Evolutionary conservation across 1,140 invertebrate genomes (phyloP).

Genomic region (Drosophila albomicans): DNA sequence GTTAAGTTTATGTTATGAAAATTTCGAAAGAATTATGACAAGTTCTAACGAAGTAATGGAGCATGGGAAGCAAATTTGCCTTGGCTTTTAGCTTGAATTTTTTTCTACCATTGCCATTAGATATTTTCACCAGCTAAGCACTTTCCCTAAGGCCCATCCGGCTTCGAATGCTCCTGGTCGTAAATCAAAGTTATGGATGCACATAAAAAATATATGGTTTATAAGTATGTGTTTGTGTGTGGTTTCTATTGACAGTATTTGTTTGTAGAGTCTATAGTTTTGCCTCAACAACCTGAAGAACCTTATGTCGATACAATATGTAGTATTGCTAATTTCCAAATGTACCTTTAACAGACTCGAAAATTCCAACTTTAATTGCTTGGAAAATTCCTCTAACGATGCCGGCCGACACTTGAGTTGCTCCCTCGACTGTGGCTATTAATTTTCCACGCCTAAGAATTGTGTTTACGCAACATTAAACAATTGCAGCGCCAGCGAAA

Average conservation of each 20-base stretch:
- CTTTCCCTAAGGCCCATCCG: conserved; percentile 36
- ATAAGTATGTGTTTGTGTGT: conserved; percentile 23
- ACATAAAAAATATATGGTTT: conserved; percentile 42
- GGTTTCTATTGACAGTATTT: conserved; percentile 62
- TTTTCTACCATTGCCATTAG: conserved; percentile 12
- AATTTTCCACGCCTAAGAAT: conserved; percentile 73
- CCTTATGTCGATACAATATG: conserved; percentile 5
- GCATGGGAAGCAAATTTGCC: conserved; percentile 4
- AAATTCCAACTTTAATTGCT: conserved; percentile 66
- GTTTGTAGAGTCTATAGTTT: conserved; percentile 1
- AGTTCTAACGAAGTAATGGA: conserved; percentile 33
- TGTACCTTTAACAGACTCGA: conserved; percentile 24
- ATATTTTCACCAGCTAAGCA: conserved; percentile 32
- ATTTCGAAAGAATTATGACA: conserved; percentile 49
- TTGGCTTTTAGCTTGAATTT: conserved; percentile 8
- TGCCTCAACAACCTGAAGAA: background rate
- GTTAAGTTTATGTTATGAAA: conserved; percentile 40
- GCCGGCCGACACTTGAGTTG: conserved; percentile 36
- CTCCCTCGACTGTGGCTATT: conserved; percentile 47
- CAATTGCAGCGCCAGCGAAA: conserved; percentile 71
- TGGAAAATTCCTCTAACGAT: conserved; percentile 64
- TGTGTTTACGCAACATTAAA: conserved; percentile 75
- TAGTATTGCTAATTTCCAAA: conserved; percentile 41
- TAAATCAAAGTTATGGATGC: conserved; percentile 67
- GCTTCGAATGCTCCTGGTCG: conserved; percentile 16